phyloP scores from a whole-genome alignment of 2,888 invertebrate genomes.

The Polyommatus iphigenia region DNA sequence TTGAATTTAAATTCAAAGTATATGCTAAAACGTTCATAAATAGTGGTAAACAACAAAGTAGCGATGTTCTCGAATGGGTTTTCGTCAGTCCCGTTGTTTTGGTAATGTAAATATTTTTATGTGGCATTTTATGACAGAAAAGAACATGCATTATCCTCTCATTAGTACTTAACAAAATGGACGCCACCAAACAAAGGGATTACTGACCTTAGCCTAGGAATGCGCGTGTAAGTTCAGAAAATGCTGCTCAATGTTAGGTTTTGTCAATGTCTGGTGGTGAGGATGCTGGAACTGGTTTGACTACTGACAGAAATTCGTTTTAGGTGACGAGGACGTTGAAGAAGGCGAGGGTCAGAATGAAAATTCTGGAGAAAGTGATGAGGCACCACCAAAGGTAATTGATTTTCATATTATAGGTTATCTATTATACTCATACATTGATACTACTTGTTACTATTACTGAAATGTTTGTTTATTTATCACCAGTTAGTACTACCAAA shows the following conservation, averaged over 20 bases:
- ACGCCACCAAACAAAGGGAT: slow-evolving; percentile 88
- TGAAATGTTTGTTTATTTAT: slow-evolving; percentile 1
- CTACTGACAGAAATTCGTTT: slow-evolving; percentile 64
- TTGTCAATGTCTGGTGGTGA: slow-evolving; percentile 54
- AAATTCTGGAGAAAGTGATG: slow-evolving; percentile 88
- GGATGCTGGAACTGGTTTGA: slow-evolving; percentile 62
- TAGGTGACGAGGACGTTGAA: slow-evolving; percentile 86
- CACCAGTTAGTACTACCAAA: background rate
- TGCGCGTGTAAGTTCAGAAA: slow-evolving; percentile 56
- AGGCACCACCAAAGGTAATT: slow-evolving; percentile 80
- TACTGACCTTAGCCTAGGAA: slow-evolving; percentile 81
- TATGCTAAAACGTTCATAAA: slow-evolving; percentile 39
- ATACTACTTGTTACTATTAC: background rate
- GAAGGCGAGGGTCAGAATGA: slow-evolving; percentile 84
- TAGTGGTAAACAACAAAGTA: slow-evolving; percentile 42
- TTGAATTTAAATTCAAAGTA: slow-evolving; percentile 49
- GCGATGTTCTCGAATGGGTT: background rate
- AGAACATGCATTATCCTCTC: slow-evolving; percentile 85
- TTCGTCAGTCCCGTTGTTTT: slow-evolving; percentile 25
- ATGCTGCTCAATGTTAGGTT: slow-evolving; percentile 49
- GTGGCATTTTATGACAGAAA: slow-evolving; percentile 80
- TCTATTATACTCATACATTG: background rate
- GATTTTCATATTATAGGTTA: background rate
- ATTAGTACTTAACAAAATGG: slow-evolving; percentile 88
- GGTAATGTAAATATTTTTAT: slow-evolving; percentile 76